Conservation (phyloP, 2,888 invertebrate genomes). For the Macrostomum cliftonense region DNA sequence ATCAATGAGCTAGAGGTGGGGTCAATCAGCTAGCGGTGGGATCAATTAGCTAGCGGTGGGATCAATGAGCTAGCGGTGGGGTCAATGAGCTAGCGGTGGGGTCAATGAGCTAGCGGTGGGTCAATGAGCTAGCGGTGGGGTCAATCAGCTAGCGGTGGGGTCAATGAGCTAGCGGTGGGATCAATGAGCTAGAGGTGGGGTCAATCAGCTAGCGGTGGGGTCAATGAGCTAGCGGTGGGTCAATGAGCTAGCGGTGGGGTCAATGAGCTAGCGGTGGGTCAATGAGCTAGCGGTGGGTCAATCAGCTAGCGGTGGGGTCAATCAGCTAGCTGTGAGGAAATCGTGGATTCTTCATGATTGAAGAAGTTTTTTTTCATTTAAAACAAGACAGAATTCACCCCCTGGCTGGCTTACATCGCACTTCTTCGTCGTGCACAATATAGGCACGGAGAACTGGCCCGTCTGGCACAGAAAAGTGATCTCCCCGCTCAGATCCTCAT, state of each 20-base stretch:
- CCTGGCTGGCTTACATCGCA: conserved; percentile 33
- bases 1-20: too few relatives aligned
- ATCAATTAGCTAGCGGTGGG: too few relatives aligned
- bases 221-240: neutral
- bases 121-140: neutral
- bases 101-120: neutral
- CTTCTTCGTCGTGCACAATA: conserved; percentile 34
- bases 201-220: neutral
- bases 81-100: neutral
- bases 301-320: too few relatives aligned
- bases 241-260: neutral
- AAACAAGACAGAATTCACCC: neutral
- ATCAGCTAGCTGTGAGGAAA: too few relatives aligned
- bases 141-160: too few relatives aligned
- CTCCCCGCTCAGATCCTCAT: conserved; percentile 33
- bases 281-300: too few relatives aligned
- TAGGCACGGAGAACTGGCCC: conserved; percentile 33
- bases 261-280: too few relatives aligned
- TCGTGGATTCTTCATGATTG: too few relatives aligned
- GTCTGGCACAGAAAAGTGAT: conserved; percentile 35
- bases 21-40: too few relatives aligned
- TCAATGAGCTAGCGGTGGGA: too few relatives aligned
- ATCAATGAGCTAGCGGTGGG: neutral
- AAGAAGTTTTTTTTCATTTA: too few relatives aligned
- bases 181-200: neutral